phyloP scores from a whole-genome alignment of 1,140 invertebrate species.

The Aleiodes sp. region DNA sequence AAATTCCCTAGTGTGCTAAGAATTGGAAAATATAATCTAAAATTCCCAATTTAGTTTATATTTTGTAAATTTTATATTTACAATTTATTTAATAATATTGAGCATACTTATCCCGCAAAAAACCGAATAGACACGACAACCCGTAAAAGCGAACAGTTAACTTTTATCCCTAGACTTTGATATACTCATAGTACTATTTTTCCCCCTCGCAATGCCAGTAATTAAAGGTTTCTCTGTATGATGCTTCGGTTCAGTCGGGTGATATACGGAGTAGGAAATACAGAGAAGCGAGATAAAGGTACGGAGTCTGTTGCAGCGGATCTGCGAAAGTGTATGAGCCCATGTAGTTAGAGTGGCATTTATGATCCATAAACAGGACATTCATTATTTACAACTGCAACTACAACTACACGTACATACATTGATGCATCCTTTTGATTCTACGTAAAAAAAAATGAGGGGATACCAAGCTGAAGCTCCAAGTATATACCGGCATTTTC shows the following conservation, averaged over 20 bases:
- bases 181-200: too few species aligned
- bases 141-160: too few species aligned
- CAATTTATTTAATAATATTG: too few species aligned
- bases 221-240: slow-evolving; percentile 12
- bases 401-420: slow-evolving; percentile 35
- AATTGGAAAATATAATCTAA: too few species aligned
- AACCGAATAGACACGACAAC: too few species aligned
- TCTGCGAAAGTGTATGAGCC: slow-evolving; percentile 24
- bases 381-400: slow-evolving; percentile 53
- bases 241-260: slow-evolving; percentile 9
- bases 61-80: too few species aligned
- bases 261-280: slow-evolving; percentile 55
- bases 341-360: slow-evolving; percentile 51
- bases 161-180: too few species aligned
- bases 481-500: slow-evolving; percentile 19
- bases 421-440: neutral
- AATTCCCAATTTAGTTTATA: too few species aligned
- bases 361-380: slow-evolving; percentile 58
- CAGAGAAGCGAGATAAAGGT: slow-evolving; percentile 37
- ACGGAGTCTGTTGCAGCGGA: slow-evolving; percentile 2
- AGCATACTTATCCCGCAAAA: too few species aligned
- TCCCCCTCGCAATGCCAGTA: neutral
- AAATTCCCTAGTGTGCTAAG: too few species aligned
- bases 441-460: slow-evolving; percentile 1
- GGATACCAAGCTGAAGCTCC: neutral